Evolutionary conservation across 1,140 invertebrate species (phyloP).

Genomic region (Caenorhabditis tropicalis): DNA sequence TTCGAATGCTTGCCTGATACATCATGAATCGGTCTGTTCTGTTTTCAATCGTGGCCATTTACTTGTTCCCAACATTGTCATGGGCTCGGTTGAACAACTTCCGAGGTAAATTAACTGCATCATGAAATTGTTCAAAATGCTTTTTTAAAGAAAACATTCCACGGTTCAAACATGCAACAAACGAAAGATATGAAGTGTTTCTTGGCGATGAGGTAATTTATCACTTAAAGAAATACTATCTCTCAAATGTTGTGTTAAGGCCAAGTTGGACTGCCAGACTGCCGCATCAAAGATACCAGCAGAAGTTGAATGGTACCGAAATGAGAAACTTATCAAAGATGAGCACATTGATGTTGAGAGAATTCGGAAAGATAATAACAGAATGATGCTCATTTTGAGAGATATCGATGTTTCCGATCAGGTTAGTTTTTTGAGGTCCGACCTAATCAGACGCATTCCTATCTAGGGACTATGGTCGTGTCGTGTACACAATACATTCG

Average conservation of each 20-base stretch:
- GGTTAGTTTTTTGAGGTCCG: too few relatives aligned
- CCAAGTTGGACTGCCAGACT: conserved; percentile 13
- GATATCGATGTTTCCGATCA: conserved; percentile 24
- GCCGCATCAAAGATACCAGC: not conserved
- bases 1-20: conserved; percentile 6
- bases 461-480: conserved; percentile 23
- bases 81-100: not conserved
- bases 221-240: not conserved
- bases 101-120: not conserved
- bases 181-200: conserved; percentile 28
- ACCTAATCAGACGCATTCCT: too few relatives aligned
- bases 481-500: conserved; percentile 7
- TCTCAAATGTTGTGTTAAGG: too few relatives aligned
- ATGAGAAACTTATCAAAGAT: not conserved
- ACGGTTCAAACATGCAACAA: conserved; percentile 9
- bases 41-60: not conserved
- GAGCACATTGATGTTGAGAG: not conserved
- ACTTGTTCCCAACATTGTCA: not conserved
- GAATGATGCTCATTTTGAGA: not conserved
- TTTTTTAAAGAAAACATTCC: not conserved
- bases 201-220: not conserved
- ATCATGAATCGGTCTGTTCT: not conserved
- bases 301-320: conserved; percentile 2
- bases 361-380: not conserved
- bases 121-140: not conserved